Conservation (phyloP, 2,888 invertebrate species). For the Drosophila birchii region DNA sequence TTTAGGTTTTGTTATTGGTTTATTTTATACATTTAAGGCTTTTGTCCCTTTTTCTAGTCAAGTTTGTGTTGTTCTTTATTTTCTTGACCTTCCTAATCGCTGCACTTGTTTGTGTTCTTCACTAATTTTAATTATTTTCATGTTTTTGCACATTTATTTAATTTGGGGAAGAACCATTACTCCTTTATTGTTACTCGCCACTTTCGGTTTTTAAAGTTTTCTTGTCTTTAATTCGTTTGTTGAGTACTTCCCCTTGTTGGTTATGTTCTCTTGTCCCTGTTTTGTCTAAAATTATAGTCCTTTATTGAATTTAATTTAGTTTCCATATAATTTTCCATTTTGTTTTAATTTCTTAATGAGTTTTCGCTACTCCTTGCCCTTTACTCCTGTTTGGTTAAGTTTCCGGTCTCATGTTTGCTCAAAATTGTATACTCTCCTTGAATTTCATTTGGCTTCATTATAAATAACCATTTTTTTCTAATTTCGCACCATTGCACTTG, state of each 20-base stretch:
- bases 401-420: neutral
- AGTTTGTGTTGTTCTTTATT: neutral
- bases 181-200: neutral
- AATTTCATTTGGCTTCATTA: neutral
- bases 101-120: constrained; percentile 5
- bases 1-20: constrained; percentile 2
- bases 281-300: neutral
- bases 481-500: neutral
- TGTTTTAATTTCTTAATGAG: neutral
- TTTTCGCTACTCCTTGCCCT: neutral
- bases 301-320: neutral
- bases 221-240: neutral
- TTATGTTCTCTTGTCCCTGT: neutral
- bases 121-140: neutral
- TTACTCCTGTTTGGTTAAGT: neutral
- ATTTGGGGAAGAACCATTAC: neutral
- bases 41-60: neutral
- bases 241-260: neutral
- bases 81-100: neutral
- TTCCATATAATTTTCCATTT: neutral
- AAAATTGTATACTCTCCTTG: neutral
- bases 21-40: neutral
- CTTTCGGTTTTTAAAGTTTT: no score
- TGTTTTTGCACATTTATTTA: neutral
- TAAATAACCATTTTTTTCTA: neutral